Base-by-base conservation (phyloP, 1,140 invertebrate species). In the Drosophila ironensis region DNA sequence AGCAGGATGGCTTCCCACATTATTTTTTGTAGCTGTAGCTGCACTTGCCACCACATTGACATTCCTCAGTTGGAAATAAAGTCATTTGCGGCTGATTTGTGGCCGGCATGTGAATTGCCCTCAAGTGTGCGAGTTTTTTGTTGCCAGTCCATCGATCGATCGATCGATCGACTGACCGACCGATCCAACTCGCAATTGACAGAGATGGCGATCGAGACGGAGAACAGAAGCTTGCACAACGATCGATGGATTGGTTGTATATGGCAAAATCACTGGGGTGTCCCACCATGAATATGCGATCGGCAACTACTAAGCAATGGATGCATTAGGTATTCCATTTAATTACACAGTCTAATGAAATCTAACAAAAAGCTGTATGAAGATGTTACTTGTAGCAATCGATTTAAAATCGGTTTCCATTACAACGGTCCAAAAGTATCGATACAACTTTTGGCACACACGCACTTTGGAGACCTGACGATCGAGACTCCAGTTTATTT, bases 81-180 rank as follows among this genome's bases (percentile, higher is more conserved):
- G 73, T 59, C 52, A 73, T 73, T 73, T 73, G 70, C 45, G 72
- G 61, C 47, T 63, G 53, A 76, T 54, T 61, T 78, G 75, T 52
- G 71, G 74, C 59, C 60, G 47, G 73, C 73, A 80, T 69, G 45
- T 57, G 41, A 54, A 73, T 73, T 69, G 41, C 37, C 47, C 67
- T 72, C 73, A 51, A 77, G 59, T 77, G 60, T 76, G 61, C 68
- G 45, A 53, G 53, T 63, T 63, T 48, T 47, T 64, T 33, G 47
- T 40, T 40, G 53, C 59, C 24, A 27, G 11, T 28, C 50, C 38
- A 28, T 64, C 57, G 27, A 9, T 25, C 38, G 28, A 54, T 14
- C 38, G 47, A 22, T 53, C 24, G 28, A 41, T 33, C 30, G n/a
- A n/a, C n/a, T n/a, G n/a, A n/a, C n/a, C n/a, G n/a, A n/a, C n/a